Percentiles rank a stretch among this genome's conserved stretches.
Conservation (phyloP, 1,140 invertebrate species). For the Bombus consobrinus region DNA sequence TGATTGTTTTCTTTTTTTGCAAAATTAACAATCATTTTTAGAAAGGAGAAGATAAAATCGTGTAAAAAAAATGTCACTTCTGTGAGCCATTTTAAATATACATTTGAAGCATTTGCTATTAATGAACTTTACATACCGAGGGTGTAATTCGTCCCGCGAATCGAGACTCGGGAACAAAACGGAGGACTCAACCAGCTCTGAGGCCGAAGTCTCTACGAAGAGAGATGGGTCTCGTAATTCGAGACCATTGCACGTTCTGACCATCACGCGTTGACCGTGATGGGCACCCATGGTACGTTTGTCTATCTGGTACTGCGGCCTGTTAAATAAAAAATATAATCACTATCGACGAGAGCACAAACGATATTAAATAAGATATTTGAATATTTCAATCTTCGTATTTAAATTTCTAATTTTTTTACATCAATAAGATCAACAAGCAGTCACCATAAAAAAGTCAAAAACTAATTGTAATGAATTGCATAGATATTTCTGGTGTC, state of each 20-base stretch:
- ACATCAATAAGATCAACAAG: not conserved
- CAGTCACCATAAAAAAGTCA: not conserved
- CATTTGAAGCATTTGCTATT: not conserved
- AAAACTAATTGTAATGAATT: not conserved
- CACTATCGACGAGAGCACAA: no score
- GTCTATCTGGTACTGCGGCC: conserved; percentile 93
- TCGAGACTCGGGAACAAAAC: conserved; percentile 84
- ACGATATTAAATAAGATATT: not conserved
- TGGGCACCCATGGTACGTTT: conserved; percentile 79
- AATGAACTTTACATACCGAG: conserved; percentile 75
- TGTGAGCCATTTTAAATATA: not conserved
- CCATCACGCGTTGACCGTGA: conserved; percentile 86
- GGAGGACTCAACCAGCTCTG: conserved; percentile 82
- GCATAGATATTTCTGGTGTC: not conserved
- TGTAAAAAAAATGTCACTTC: not conserved
- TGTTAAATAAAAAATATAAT: conserved; percentile 53
- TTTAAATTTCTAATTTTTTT: not conserved
- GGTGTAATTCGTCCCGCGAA: conserved; percentile 84
- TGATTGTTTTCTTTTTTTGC: not conserved
- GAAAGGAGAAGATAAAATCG: not conserved
- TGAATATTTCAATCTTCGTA: not conserved
- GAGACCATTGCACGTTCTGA: conserved; percentile 91
- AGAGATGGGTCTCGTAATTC: conserved; percentile 87
- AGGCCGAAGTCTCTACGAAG: conserved; percentile 81
- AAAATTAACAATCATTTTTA: not conserved